Evolutionary conservation across 1,140 invertebrate genomes (phyloP), one percentile per base, ranked within the genome.

Genomic region (Lordiphosa clarofinis): DNA sequence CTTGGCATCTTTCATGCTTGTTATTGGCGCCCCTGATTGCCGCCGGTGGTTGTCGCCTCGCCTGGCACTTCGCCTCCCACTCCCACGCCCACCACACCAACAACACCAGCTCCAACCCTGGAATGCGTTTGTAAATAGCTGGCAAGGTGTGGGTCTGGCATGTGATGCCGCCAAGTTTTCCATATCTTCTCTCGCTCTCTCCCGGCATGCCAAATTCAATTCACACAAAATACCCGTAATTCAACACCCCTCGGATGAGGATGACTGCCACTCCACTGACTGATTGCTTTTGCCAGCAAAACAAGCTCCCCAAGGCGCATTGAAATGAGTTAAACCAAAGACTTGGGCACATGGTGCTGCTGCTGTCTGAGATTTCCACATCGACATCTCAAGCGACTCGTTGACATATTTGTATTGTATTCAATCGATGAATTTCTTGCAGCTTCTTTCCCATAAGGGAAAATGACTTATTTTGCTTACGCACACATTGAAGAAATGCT

Each of bases 321-420:
- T 76, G 76, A 82, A 82, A 82, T 82, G 76, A 82, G 76, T 75
- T 70, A 74, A 81, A 58, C 66, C 73, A 57, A 70, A 69, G 63
- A 50, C 49, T 39, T 44, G 19, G 19, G 24, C 36, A 37, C 33
- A 52, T 19, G 49, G 36, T 38, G 15, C 38, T 36, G 52, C 58
- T 60, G 39, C 62, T 55, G 71, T 69, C 78, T 59, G 78, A 82
- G 75, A 81, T 81, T 81, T 72, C 64, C 54, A 67, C 73, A 66
- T 65, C 74, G 57, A 82, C 76, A 84, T 82, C 78, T 82, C 78
- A 82, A 82, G 78, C 78, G 78, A 82, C 78, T 82, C 78, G 78
- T 82, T 82, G 78, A 82, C 78, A 82, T 82, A 82, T 82, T 82
- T 84, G 78, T 84, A 82, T 82, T 82, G 78, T 82, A 84, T 82